Evolutionary conservation across 2,113 vertebrate species (phyloP).

Genomic region (Sylvietta virens): DNA sequence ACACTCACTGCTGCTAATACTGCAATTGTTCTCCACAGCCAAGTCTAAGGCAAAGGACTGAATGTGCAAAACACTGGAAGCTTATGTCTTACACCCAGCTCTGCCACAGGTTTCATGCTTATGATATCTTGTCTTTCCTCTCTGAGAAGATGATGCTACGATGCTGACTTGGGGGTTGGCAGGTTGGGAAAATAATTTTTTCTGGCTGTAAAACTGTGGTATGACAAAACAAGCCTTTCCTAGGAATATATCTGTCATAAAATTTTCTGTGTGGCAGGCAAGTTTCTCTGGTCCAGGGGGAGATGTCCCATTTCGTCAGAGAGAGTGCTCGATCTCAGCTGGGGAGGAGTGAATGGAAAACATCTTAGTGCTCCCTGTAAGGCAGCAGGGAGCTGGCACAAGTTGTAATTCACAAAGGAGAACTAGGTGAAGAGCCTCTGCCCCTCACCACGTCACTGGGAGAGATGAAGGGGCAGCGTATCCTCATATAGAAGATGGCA

Average conservation of each 20-base stretch:
- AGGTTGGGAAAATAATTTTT: not conserved
- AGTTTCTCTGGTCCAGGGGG: not conserved
- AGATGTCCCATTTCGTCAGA: not conserved
- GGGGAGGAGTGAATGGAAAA: not conserved
- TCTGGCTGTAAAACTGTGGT: not conserved
- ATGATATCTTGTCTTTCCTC: not conserved
- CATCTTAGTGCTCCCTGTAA: not conserved
- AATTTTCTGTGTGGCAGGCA: not conserved
- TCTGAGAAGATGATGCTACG: not conserved
- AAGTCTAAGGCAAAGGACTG: not conserved
- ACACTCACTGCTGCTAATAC: not conserved
- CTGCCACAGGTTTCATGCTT: not conserved
- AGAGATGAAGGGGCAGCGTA: not conserved
- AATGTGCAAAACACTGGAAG: not conserved
- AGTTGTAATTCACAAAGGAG: not conserved
- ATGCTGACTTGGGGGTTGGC: not conserved
- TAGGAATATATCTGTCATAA: not conserved
- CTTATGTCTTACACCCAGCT: not conserved
- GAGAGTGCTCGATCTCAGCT: not conserved
- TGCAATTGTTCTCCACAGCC: not conserved
- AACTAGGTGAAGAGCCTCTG: not conserved
- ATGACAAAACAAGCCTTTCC: not conserved
- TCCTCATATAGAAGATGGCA: not conserved
- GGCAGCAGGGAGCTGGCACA: not conserved
- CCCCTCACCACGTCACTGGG: not conserved